Base-by-base conservation (phyloP, 2,888 invertebrate species). In the Meghimatium bilineatum region DNA sequence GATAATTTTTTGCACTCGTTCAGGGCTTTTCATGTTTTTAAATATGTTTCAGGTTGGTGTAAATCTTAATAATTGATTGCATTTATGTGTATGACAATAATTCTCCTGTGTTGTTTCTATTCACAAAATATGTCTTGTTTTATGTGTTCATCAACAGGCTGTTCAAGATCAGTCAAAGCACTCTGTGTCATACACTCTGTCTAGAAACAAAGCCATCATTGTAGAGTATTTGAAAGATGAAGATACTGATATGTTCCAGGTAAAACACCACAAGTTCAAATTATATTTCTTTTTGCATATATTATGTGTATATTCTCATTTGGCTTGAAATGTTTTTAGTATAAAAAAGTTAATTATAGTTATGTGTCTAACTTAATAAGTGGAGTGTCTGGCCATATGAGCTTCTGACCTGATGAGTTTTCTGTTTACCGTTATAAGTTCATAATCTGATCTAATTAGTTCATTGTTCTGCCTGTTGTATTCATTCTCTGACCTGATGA, bases 171-270 rank as follows among this genome's bases (percentile, higher is more conserved):
- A 96, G 88, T 96, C 96, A 93, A 97, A 98, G 94, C 98, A 99
- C 95, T 93, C 93, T 0, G 98, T 99, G 94, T 98, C 98, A 66
- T 99, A 98, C 94, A 99, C 99, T 87, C 95, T 99, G 92, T 97
- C 97, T 90, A 95, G 98, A 93, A 98, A 97, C 93, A 98, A 99
- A 95, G 98, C 98, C 82, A 98, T 99, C 91, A 98, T 99, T 93
- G 99, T 99, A 83, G 99, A 99, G 94, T 99, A 99, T 94, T 97
- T 97, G 91, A 96, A 96, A 93, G 99, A 99, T 94, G 96, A 96
- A 85, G 97, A 97, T 93, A 99, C 98, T 83, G 99, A 99, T 94
- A 99, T 99, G 99, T 99, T 99, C 95, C 99, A 99, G 96, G 98
- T 69, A 38, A 20, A 38, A 36, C 5, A 23, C 1, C 38, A 23